Evolutionary conservation across 2,888 invertebrate species (phyloP), one percentile per base, ranked within the genome.

Genomic region (Coenonympha glycerion): DNA sequence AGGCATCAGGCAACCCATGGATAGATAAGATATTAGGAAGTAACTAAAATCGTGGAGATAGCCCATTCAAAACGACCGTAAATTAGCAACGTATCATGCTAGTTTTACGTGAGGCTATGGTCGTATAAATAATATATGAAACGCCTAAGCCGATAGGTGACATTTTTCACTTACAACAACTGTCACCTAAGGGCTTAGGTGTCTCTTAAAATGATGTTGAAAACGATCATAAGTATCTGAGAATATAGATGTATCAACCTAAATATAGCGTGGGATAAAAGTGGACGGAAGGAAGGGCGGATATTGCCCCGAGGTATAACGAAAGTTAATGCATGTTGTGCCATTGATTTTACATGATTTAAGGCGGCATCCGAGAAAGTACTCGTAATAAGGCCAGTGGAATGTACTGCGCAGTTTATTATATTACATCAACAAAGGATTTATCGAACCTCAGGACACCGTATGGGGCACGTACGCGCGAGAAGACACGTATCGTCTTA

Each of bases 221-320:
- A 9, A 22, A 3, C 8, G 21, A 22, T 4, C 34, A 21, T 11
- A 4, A 21, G 11, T 6, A 5, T 1, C 6, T 21, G 21, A 9
- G n/a, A 2, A 3, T 2, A 11, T 37, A n/a, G 11, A 4, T 19
- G n/a, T n/a, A 36, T 36, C 4, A n/a, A 37, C 21, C 21, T 22
- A 2, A 37, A 22, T 62, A 58, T 53, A 54, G 63, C 52, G 57
- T 56, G 64, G 61, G 33, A 63, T 64, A 65, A 71, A 64, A 68
- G 67, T 53, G 65, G 70, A 69, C 39, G 73, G 76, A 81, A 84
- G 73, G 76, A 81, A 84, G 81, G 82, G 73, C 80, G 80, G 79
- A 60, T 80, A 61, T 74, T 80, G 78, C 72, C 75, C 79, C 68
- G 64, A 31, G 31, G 15, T 45, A 21, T 40, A 37, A 24, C n/a